Evolutionary conservation across 2,797 vertebrate genomes (phyloP), one percentile per base, ranked within the genome.

Genomic region (Esox lucius): DNA sequence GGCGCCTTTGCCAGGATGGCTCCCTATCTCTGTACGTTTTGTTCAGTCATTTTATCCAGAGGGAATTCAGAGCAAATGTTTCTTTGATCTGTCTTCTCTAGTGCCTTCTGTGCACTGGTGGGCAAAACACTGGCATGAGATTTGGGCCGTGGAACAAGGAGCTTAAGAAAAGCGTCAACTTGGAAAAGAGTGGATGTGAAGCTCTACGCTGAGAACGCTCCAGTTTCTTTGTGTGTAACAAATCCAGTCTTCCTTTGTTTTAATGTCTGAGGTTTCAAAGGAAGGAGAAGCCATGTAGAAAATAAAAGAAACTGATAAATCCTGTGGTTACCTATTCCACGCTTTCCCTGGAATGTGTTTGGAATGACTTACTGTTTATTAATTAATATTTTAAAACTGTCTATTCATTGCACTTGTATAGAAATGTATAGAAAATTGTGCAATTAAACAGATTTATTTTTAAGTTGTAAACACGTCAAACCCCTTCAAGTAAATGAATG

Each of bases 91-190:
- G 61, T 70, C 71, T 59, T 79, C 28, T 48, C 33, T 53, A 56
- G 31, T 22, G 31, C 31, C 35, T 68, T 68, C 65, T 39, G 49
- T 56, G 31, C 24, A 53, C 78, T 70, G 71, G 65, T 69, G 53
- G 78, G 78, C 74, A 72, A 31, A 69, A 73, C 78, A 70, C 70
- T 79, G 70, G 65, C 39, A 68, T 42, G 56, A 51, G 70, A 75
- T 73, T 75, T 79, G 39, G 70, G 12, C 28, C 56, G 62, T 51
- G 56, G 13, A 75, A 75, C 46, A 73, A 73, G 70, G 24, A 31
- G 64, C 66, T 76, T 76, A 65, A 79, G 59, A 12, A 73, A 73
- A 79, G 67, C 56, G 69, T n/a, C 31, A 75, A 70, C 68, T 67
- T 74, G 71, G 48, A 33, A 65, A 17, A 53, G 1, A n/a, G 26